Conservation (phyloP, 2,797 vertebrate species). For the Agapornis canus region DNA sequence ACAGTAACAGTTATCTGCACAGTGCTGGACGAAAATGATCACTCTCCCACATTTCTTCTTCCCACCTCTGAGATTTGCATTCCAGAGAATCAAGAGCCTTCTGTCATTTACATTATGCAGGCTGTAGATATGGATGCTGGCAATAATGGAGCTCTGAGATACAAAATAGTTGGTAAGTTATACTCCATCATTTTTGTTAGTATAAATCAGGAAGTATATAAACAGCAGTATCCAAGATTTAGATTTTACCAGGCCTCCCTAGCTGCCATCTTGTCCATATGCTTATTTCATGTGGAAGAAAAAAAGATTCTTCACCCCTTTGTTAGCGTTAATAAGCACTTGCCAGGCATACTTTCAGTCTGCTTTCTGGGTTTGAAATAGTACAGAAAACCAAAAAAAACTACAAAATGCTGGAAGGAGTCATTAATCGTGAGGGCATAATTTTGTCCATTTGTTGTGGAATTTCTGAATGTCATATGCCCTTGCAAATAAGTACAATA, state of each 20-base stretch:
- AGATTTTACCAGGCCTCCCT: not conserved
- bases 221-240: not conserved
- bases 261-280: not conserved
- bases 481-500: not conserved
- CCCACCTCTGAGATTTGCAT: constrained; percentile 78
- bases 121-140: constrained; percentile 86
- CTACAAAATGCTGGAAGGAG: not conserved
- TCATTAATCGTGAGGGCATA: not conserved
- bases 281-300: not conserved
- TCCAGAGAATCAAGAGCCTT: constrained; percentile 87
- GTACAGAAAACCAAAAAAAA: not conserved
- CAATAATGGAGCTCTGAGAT: constrained; percentile 84
- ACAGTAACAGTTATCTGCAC: constrained; percentile 81
- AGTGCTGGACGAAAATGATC: constrained; percentile 90
- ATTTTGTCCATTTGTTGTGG: not conserved
- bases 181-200: not conserved
- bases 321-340: not conserved
- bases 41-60: constrained; percentile 82
- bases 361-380: constrained; percentile 14
- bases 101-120: constrained; percentile 75
- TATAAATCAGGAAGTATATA: not conserved
- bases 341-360: not conserved
- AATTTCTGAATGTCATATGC: not conserved
- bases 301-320: not conserved
- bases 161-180: constrained; percentile 84